Base-by-base conservation (phyloP, 2,888 invertebrate genomes). In the Drosophila recens region DNA sequence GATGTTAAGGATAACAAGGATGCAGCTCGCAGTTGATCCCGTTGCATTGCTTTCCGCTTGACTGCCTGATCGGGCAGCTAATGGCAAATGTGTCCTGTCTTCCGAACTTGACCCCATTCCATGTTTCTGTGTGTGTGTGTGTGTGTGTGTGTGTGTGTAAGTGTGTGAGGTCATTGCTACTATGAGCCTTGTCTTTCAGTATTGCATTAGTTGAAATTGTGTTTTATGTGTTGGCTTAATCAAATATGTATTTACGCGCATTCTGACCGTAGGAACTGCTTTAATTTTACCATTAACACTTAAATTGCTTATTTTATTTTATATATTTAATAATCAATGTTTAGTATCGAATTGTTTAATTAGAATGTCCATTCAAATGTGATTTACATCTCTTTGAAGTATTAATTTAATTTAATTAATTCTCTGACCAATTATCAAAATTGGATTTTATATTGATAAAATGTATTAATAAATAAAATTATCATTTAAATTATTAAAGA, bases 1-100 rank as follows among this genome's bases (percentile, higher is more conserved):
- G 53, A 27, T 11, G 46, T 57, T 36, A 45, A 5, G 33, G n/a
- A 43, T 20, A 33, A 33, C 42, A 43, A 43, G 43, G 8, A 23
- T 17, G 6, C 4, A 20, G 33, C 33, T 34, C 13, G 40, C 38
- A 51, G 46, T 68, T 56, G 54, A 68, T 68, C 34, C 51, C 51
- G 20, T 56, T 64, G 36, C 56, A 33, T 49, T 49, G 30, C 34
- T 49, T 49, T 34, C 34, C 33, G 33, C 17, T 17, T 33, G 33
- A 11, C 17, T 33, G 48, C 15, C 13, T 11, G 49, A 49, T 49
- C 49, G 15, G 13, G 11, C 3, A 20, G 34, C 17, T 34, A 33
- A 33, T 15, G 48, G 30, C 15, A 30, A 33, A 33, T 10, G 43
- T 45, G 43, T 45, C 23, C 43, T 23, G 43, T 6, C 43, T 2